Evolutionary conservation across 2,888 invertebrate genomes (phyloP), one percentile per base, ranked within the genome.

Genomic region (Himalopsyche kuldschensis): DNA sequence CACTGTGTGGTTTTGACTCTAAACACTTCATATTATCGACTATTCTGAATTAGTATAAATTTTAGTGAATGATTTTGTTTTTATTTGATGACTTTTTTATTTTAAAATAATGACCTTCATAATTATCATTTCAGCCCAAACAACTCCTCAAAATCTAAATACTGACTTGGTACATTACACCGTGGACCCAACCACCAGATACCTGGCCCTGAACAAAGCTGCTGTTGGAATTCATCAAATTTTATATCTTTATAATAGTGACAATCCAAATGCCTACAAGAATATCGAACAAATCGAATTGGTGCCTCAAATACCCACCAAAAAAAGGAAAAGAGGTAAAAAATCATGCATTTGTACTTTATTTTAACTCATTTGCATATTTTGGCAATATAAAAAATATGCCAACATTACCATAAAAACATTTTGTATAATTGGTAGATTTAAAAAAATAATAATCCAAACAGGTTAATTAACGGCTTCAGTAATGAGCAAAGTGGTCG

Each of bases 81-180:
- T 3, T 6, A 5, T 63, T 11, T 27, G n/a, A n/a, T n/a, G n/a
- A n/a, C n/a, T 76, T 27, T 75, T 75, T 3, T 6, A 5, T 63
- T 11, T 27, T 63, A 69, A 3, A 27, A 4, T 30, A 27, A 69
- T 30, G 15, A 76, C 2, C 4, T 0, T 32, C 5, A 32, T 46
- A 17, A 17, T 46, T 35, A 20, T n/a, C 46, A 78, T 93, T 87
- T 89, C 96, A 88, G 97, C 96, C 83, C 99, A 99, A 93, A 99
- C 99, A 0, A 99, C 98, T 0, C 98, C 99, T 0, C 98, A 98
- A 90, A 99, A 99, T 89, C 92, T 99, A 82, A 96, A 96, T 89
- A 95, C 98, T 87, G 98, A 98, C 90, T 95, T 96, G 88, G 95
- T 95, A 82, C 94, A 95, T 15, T 98, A 97, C 89, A 97, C 97